phyloP scores from a whole-genome alignment of 2,888 invertebrate species.

The Chalcosyrphus nemorum region DNA sequence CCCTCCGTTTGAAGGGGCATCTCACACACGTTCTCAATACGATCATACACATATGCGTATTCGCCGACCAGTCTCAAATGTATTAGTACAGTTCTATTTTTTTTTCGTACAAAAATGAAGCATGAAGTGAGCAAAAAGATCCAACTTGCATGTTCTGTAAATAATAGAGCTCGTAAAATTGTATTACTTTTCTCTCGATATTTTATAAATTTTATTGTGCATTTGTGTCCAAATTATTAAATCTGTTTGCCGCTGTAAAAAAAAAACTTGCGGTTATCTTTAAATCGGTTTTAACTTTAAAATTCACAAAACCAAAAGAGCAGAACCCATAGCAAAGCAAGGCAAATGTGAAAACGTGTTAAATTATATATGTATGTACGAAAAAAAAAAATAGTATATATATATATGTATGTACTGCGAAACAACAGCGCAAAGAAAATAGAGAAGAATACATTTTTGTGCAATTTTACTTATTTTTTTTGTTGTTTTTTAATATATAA shows the following conservation, averaged over 20 bases:
- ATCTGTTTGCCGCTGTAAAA: conserved; percentile 9
- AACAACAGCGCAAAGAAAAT: conserved; percentile 49
- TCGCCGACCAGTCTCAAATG: not conserved
- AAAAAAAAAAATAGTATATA: conserved; percentile 32
- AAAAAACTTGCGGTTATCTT: too few relatives aligned
- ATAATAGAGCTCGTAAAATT: conserved; percentile 62
- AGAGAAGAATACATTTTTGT: conserved; percentile 33
- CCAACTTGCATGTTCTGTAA: conserved; percentile 60
- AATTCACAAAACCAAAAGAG: too few relatives aligned
- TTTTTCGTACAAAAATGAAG: too few relatives aligned
- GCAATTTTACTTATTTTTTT: conserved; percentile 30
- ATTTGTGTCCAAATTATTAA: conserved; percentile 11
- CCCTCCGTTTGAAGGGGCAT: not conserved
- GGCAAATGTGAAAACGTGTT: too few relatives aligned
- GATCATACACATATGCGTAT: conserved; percentile 50
- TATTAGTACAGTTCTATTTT: too few relatives aligned
- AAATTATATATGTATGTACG: not conserved
- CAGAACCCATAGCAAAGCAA: too few relatives aligned
- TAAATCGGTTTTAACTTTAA: too few relatives aligned
- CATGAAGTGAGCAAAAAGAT: conserved; percentile 48
- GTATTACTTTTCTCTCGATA: conserved; percentile 36
- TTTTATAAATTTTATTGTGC: conserved; percentile 33
- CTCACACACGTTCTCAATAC: not conserved
- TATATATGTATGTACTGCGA: too few relatives aligned
- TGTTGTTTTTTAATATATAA: conserved; percentile 41